Conservation (phyloP, 2,113 vertebrate species). For the Jaculus jaculus region DNA sequence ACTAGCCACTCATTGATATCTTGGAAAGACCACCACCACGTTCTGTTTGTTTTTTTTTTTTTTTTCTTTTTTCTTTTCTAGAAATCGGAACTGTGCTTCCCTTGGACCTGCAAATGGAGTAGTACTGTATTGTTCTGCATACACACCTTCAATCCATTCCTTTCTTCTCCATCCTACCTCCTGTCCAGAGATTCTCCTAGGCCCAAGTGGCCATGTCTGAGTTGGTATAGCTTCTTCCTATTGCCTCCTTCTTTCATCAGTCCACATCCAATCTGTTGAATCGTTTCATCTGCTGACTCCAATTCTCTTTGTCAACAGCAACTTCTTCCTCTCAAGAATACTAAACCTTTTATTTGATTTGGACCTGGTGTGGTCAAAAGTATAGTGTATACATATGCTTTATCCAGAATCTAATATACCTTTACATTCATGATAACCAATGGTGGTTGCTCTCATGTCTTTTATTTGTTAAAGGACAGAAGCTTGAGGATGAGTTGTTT, state of each 20-base stretch:
- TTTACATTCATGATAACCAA: not conserved
- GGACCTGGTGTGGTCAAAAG: not conserved
- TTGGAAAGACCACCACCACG: not conserved
- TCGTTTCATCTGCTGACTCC: not conserved
- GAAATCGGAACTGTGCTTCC: not conserved
- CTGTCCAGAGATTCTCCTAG: not conserved
- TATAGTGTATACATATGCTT: not conserved
- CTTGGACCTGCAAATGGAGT: not conserved
- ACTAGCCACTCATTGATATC: not conserved
- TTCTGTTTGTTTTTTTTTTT: not conserved
- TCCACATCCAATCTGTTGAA: not conserved
- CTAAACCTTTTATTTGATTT: not conserved
- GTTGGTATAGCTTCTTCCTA: not conserved
- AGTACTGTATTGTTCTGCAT: not conserved
- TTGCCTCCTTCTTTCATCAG: not conserved
- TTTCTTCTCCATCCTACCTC: not conserved
- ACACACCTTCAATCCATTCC: not conserved
- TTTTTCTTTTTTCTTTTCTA: not conserved
- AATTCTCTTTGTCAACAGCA: not conserved
- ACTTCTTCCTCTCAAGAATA: not conserved
- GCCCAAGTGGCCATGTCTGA: too few relatives aligned
- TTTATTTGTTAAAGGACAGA: slow-evolving; percentile 7
- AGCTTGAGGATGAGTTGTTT: not conserved
- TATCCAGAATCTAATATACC: not conserved
- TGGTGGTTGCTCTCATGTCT: not conserved